Evolutionary conservation across 2,888 invertebrate genomes (phyloP).

Genomic region (Amphipoea lucens): DNA sequence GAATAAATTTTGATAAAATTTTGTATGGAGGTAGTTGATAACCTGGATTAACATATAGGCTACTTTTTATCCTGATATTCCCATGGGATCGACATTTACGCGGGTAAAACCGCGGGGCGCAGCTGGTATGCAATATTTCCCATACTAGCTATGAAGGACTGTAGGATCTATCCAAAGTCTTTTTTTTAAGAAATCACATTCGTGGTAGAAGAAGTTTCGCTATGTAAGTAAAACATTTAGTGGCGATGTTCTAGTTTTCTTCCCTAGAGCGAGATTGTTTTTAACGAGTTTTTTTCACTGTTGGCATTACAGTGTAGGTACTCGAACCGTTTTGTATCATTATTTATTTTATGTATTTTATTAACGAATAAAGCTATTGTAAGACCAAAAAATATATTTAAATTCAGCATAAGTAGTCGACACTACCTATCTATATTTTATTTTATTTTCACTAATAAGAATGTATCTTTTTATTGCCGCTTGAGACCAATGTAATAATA

Average conservation of each 20-base stretch:
- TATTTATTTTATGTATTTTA: background rate
- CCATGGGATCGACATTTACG: no score
- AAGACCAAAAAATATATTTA: background rate
- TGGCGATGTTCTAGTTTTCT: slow-evolving; percentile 2
- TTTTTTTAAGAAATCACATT: no score
- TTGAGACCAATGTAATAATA: background rate
- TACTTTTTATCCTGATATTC: no score
- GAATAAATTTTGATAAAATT: no score
- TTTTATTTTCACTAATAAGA: background rate
- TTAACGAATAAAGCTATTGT: background rate
- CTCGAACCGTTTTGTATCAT: background rate
- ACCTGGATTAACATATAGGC: no score
- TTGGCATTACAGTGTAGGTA: background rate
- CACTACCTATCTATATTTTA: background rate
- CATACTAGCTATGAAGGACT: no score
- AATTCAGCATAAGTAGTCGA: background rate
- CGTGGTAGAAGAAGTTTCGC: background rate
- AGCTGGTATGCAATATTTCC: no score
- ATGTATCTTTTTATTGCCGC: background rate
- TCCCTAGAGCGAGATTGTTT: background rate
- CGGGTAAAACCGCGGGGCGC: no score
- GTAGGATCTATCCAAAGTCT: no score
- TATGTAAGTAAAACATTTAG: slow-evolving; percentile 6
- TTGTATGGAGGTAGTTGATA: no score
- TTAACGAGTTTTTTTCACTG: slow-evolving; percentile 8